Conservation (phyloP, 2,113 vertebrate species). For the Lipophrys pholis region DNA sequence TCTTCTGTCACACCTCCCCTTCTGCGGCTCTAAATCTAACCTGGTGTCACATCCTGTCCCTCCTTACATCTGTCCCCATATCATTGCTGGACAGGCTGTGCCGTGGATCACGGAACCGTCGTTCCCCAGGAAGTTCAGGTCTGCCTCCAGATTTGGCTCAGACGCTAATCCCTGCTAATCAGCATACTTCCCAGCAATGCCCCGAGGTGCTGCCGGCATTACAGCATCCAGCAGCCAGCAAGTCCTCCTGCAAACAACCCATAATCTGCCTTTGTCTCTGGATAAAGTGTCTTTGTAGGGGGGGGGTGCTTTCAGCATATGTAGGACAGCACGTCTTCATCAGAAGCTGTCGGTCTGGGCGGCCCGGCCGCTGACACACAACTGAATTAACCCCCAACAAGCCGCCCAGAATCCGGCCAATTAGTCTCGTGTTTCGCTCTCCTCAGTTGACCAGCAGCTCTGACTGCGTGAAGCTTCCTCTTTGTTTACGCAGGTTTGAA, state of each 20-base stretch:
- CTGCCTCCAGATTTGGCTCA: constrained; percentile 58
- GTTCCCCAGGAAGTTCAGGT: constrained; percentile 54
- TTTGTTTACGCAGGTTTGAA: constrained; percentile 38
- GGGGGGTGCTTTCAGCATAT: constrained; percentile 52
- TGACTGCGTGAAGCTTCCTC: constrained; percentile 42
- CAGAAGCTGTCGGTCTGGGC: constrained; percentile 24
- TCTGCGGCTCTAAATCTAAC: constrained; percentile 9
- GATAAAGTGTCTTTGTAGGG: constrained; percentile 57
- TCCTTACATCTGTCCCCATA: constrained; percentile 64
- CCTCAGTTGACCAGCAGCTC: constrained; percentile 51
- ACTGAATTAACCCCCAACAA: constrained; percentile 60
- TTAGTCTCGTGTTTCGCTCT: constrained; percentile 69
- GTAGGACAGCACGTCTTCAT: constrained; percentile 49
- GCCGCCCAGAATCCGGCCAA: constrained; percentile 58
- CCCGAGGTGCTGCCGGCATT: constrained; percentile 38
- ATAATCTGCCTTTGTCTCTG: constrained; percentile 65
- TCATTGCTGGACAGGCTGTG: constrained; percentile 16
- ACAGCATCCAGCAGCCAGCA: constrained; percentile 32
- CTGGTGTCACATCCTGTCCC: constrained; percentile 18
- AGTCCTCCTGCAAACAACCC: constrained; percentile 34
- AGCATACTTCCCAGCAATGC: constrained; percentile 64
- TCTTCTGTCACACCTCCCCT: constrained; percentile 15
- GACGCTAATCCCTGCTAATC: constrained; percentile 77
- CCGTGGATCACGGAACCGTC: constrained; percentile 41
- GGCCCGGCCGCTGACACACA: constrained; percentile 40